Evolutionary conservation across 2,113 vertebrate species (phyloP).

Genomic region (Alethe castanea): DNA sequence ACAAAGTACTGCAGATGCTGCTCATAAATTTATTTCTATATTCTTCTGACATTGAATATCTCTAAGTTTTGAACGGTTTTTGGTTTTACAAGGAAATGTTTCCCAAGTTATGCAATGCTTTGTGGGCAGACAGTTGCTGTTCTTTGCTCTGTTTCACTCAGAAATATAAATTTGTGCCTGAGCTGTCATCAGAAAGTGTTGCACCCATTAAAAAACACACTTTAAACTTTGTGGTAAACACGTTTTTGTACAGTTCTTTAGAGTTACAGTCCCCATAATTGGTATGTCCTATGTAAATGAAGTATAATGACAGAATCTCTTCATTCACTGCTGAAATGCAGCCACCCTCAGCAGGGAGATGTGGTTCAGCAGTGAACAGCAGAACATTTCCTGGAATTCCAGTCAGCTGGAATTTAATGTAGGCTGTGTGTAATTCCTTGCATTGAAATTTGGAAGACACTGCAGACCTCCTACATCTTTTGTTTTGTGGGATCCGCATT

Average conservation of each 20-base stretch:
- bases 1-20: neutral
- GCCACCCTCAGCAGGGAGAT: neutral
- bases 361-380: neutral
- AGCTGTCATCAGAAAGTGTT: neutral
- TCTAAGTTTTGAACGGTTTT: neutral
- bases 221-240: neutral
- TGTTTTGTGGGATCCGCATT: neutral
- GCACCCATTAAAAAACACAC: neutral
- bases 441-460: neutral
- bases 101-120: neutral
- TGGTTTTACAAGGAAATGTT: neutral
- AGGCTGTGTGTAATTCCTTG: neutral
- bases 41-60: accelerated
- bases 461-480: neutral
- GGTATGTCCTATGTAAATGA: neutral
- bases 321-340: neutral
- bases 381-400: neutral
- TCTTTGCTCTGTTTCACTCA: neutral
- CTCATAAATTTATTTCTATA: neutral
- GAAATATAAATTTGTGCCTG: neutral
- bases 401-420: neutral
- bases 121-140: neutral
- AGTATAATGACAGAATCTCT: neutral
- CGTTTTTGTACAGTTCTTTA: neutral
- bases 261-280: neutral